A percentile compares a stretch with the other conserved stretches of the same genome.
Evolutionary conservation across 1,140 invertebrate genomes (phyloP).

Genomic region (Gonioctena quinquepunctata): DNA sequence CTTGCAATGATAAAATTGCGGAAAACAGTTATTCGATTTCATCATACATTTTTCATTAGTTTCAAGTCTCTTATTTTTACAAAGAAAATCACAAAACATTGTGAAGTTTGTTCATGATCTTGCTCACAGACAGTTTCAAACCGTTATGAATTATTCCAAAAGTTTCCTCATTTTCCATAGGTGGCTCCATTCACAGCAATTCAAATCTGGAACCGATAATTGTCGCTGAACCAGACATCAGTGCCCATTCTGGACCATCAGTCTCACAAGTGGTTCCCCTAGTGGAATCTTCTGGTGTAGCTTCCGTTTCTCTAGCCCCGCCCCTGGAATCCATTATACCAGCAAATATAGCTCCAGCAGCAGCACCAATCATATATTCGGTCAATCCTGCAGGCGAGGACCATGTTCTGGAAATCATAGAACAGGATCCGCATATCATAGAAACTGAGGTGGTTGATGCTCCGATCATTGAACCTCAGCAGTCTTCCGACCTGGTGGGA

Average conservation of each 20-base stretch:
- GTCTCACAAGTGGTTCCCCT: neutral
- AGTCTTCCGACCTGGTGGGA: constrained; percentile 42
- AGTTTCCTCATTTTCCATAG: neutral
- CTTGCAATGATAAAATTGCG: too few relatives aligned
- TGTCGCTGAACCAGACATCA: neutral
- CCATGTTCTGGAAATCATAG: constrained; percentile 23
- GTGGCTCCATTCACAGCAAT: neutral
- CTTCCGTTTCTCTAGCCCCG: neutral
- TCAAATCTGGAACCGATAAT: neutral
- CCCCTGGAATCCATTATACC: constrained; percentile 1
- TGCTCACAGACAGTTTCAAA: too few relatives aligned
- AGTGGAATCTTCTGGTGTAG: neutral
- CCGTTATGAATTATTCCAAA: too few relatives aligned
- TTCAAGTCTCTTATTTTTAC: too few relatives aligned
- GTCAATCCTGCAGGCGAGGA: neutral
- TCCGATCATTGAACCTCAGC: constrained; percentile 36
- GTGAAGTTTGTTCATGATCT: too few relatives aligned
- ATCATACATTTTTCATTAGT: too few relatives aligned
- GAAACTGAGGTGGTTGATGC: constrained; percentile 39
- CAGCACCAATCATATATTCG: neutral
- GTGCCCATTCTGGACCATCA: neutral
- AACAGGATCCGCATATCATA: constrained; percentile 35
- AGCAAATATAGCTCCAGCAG: neutral
- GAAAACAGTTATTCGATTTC: too few relatives aligned
- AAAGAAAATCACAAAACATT: too few relatives aligned